phyloP scores from a whole-genome alignment of 1,140 invertebrate genomes.

The Oedothorax gibbosus region DNA sequence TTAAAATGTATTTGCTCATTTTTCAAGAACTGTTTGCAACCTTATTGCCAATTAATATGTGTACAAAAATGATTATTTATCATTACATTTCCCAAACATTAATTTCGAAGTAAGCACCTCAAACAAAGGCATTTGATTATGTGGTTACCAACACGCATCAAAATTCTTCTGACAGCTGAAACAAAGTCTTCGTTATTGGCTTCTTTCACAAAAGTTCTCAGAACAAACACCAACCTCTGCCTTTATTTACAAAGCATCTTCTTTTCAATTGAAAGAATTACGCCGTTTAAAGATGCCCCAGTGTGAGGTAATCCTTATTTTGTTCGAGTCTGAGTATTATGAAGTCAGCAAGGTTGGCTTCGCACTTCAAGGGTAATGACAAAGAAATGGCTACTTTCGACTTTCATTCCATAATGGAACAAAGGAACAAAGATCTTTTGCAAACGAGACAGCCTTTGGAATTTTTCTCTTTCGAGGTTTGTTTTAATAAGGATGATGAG shows the following conservation, averaged over 20 bases:
- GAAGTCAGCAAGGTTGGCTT: conserved; percentile 32
- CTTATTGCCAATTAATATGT: too few relatives aligned
- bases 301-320: conserved; percentile 1
- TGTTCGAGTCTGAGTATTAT: conserved; percentile 3
- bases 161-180: conserved; percentile 30
- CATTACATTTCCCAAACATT: too few relatives aligned
- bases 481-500: conserved; percentile 8
- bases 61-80: too few relatives aligned
- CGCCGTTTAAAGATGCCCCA: not conserved
- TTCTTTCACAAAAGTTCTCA: not conserved
- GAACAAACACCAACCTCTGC: not conserved
- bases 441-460: not conserved
- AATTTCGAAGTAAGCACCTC: too few relatives aligned
- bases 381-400: conserved; percentile 6
- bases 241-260: not conserved
- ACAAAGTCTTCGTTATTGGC: conserved; percentile 14
- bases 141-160: not conserved
- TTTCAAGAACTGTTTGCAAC: too few relatives aligned
- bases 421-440: conserved; percentile 3
- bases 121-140: too few relatives aligned
- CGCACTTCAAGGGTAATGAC: conserved; percentile 26
- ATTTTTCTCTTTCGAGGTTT: conserved; percentile 3
- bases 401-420: conserved; percentile 14
- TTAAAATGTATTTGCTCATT: too few relatives aligned
- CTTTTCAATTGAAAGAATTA: conserved; percentile 32